Evolutionary conservation across 2,113 vertebrate species (phyloP).

Genomic region (Lates calcarifer): DNA sequence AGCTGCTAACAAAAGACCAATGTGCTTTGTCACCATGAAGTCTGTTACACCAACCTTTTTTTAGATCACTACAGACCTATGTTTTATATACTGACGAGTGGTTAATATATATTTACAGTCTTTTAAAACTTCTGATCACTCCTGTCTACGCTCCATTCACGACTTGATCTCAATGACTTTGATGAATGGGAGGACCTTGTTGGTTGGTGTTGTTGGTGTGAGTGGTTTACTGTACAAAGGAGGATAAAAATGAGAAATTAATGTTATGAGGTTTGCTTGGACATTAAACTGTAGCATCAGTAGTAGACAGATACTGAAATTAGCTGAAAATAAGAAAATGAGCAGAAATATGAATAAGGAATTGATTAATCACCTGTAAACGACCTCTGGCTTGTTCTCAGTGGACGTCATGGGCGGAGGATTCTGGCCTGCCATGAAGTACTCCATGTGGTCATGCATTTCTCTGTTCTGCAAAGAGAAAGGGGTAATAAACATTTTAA

Average conservation of each 20-base stretch:
- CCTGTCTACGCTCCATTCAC: conserved; percentile 56
- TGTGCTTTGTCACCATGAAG: conserved; percentile 40
- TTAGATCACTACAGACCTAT: conserved; percentile 15
- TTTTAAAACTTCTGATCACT: background rate
- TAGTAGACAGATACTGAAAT: background rate
- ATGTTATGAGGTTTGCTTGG: background rate
- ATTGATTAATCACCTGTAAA: conserved; percentile 84
- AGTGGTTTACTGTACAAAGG: conserved; percentile 83
- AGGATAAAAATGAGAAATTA: background rate
- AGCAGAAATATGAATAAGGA: background rate
- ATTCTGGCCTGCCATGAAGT: conserved; percentile 83
- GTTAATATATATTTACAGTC: conserved; percentile 60
- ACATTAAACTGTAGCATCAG: background rate
- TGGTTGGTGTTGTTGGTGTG: conserved; percentile 74
- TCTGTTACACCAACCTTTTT: conserved; percentile 16
- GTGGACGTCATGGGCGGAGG: conserved; percentile 48
- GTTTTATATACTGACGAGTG: background rate
- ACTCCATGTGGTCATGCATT: conserved; percentile 92
- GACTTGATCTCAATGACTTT: conserved; percentile 90
- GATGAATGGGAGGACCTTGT: conserved; percentile 89
- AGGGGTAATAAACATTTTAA: background rate
- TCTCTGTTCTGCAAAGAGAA: conserved; percentile 88
- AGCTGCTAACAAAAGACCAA: conserved; percentile 20
- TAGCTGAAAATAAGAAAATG: background rate
- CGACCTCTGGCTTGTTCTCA: conserved; percentile 84